Evolutionary conservation across 2,888 invertebrate genomes (phyloP).

Genomic region (Dexiosoma caninum): DNA sequence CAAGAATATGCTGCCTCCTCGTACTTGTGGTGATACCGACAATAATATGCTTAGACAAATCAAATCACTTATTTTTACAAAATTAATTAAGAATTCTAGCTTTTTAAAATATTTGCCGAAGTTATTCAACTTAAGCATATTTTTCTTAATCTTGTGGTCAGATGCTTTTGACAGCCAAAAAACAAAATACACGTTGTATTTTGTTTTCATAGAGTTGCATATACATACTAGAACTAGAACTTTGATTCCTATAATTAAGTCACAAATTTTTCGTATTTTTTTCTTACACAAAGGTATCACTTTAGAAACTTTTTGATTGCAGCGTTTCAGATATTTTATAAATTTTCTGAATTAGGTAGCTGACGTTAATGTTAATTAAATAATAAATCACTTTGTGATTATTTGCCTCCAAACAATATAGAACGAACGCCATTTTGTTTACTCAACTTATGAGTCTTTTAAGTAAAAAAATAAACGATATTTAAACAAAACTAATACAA

Average conservation of each 20-base stretch:
- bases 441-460: neutral
- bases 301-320: slow-evolving; percentile 34
- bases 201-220: too few relatives aligned
- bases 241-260: slow-evolving; percentile 46
- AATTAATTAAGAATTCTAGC: too few relatives aligned
- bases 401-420: neutral
- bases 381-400: slow-evolving; percentile 1
- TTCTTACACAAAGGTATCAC: neutral
- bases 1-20: slow-evolving; percentile 81
- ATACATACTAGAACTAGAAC: too few relatives aligned
- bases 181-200: too few relatives aligned
- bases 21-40: slow-evolving; percentile 84
- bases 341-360: slow-evolving; percentile 14
- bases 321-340: neutral
- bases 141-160: too few relatives aligned
- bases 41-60: slow-evolving; percentile 91
- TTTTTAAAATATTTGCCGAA: too few relatives aligned
- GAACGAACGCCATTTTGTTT: slow-evolving; percentile 42
- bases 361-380: slow-evolving; percentile 1
- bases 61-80: too few relatives aligned
- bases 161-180: too few relatives aligned
- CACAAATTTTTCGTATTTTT: slow-evolving; percentile 37
- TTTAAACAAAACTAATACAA: too few relatives aligned
- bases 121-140: too few relatives aligned
- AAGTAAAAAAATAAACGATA: neutral